Evolutionary conservation across 2,888 invertebrate genomes (phyloP).

Genomic region (Amphipoea oculea): DNA sequence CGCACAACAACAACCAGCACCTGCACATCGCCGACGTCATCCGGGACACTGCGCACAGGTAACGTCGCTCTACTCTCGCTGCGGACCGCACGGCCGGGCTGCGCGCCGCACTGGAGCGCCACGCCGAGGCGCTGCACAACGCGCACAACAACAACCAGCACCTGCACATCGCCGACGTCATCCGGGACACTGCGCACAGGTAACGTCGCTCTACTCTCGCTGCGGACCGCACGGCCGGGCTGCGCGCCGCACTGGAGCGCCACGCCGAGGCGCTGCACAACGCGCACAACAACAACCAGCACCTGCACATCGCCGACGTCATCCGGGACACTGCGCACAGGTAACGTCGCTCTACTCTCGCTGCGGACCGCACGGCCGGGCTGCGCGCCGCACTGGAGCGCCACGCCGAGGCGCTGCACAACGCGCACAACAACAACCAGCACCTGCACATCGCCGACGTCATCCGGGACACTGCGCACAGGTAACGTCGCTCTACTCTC

Average conservation of each 20-base stretch:
- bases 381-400: too few relatives aligned
- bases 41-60: slow-evolving; percentile 27
- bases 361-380: too few relatives aligned
- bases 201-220: too few relatives aligned
- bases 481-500: slow-evolving; percentile 67
- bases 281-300: slow-evolving; percentile 57
- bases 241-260: too few relatives aligned
- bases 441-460: slow-evolving; percentile 72
- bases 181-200: slow-evolving; percentile 54
- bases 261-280: slow-evolving; percentile 77
- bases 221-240: too few relatives aligned
- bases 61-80: too few relatives aligned
- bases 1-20: slow-evolving; percentile 59
- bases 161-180: slow-evolving; percentile 67
- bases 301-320: slow-evolving; percentile 71
- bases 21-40: slow-evolving; percentile 70
- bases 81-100: too few relatives aligned
- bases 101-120: too few relatives aligned
- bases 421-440: slow-evolving; percentile 55
- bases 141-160: slow-evolving; percentile 61
- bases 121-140: slow-evolving; percentile 75
- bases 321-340: slow-evolving; percentile 77
- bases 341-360: slow-evolving; percentile 65
- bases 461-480: slow-evolving; percentile 76
- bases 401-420: slow-evolving; percentile 77